Evolutionary conservation across 1,140 invertebrate genomes (phyloP).

Genomic region (Trachymyrmex septentrionalis): DNA sequence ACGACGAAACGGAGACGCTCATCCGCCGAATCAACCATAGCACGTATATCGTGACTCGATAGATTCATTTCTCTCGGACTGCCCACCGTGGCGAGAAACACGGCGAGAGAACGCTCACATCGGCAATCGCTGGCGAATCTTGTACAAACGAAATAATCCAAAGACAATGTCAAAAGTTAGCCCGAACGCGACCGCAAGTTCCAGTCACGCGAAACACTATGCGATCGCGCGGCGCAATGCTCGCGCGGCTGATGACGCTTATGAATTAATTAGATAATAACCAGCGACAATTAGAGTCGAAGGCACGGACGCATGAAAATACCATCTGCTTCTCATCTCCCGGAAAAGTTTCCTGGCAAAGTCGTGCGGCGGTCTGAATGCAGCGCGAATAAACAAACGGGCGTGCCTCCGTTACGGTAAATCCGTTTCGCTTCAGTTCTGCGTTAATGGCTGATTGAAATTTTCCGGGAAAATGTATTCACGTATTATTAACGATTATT

Average conservation of each 20-base stretch:
- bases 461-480: background rate
- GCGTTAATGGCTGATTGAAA: background rate
- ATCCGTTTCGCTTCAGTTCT: background rate
- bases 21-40: constrained; percentile 43
- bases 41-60: constrained; percentile 5
- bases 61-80: background rate
- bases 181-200: constrained; percentile 20
- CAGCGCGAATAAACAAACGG: background rate
- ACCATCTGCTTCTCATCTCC: constrained; percentile 81
- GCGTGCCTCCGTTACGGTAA: background rate
- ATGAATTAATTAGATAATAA: constrained; percentile 83
- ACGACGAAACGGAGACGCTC: constrained; percentile 35
- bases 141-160: background rate
- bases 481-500: background rate
- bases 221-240: constrained; percentile 51
- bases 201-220: constrained; percentile 63
- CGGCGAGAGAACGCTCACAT: background rate
- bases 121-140: background rate
- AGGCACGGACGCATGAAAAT: constrained; percentile 73
- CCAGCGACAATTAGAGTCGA: constrained; percentile 78
- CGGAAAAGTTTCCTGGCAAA: constrained; percentile 68
- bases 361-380: background rate
- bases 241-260: constrained; percentile 70
- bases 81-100: background rate
- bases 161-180: constrained; percentile 43